A percentile compares a stretch with the other conserved stretches of the same genome.
Evolutionary conservation across 1,140 invertebrate genomes (phyloP).

Genomic region (Eulimnadia texana): DNA sequence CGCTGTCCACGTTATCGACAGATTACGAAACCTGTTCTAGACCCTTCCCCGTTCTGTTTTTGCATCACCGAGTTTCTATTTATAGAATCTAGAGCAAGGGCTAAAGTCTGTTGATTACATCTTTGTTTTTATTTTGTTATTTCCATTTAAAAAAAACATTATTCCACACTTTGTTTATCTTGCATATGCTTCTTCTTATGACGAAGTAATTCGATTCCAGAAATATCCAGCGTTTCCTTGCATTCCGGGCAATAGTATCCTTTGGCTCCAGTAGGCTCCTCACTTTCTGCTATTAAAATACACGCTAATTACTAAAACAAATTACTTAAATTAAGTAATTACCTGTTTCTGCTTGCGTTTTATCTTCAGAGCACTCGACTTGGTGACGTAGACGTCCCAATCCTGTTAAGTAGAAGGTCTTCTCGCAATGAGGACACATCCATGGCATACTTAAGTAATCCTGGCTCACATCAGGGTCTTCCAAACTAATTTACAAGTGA

Average conservation of each 20-base stretch:
- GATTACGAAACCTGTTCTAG: too few relatives aligned
- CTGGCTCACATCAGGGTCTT: constrained; percentile 25
- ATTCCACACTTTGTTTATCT: constrained; percentile 31
- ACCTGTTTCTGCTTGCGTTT: constrained; percentile 1
- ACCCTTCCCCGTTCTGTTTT: too few relatives aligned
- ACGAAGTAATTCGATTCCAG: constrained; percentile 37
- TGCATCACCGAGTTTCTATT: too few relatives aligned
- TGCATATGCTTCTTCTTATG: constrained; percentile 31
- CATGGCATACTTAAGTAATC: constrained; percentile 29
- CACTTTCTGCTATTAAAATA: constrained; percentile 21
- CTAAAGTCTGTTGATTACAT: not conserved
- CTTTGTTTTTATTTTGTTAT: not conserved
- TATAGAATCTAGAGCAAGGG: not conserved
- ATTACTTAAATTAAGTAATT: not conserved
- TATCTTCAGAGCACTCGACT: constrained; percentile 24
- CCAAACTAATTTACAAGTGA: constrained; percentile 23
- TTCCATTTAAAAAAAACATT: constrained; percentile 45
- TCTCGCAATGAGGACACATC: constrained; percentile 31
- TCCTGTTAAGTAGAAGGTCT: constrained; percentile 27
- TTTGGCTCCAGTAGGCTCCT: constrained; percentile 42
- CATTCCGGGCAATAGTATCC: constrained; percentile 55
- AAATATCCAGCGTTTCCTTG: constrained; percentile 48
- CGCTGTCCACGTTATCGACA: too few relatives aligned
- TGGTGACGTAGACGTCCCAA: constrained; percentile 33
- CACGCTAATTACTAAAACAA: constrained; percentile 23